phyloP scores from a whole-genome alignment of 2,888 invertebrate genomes.

The Eristalinus aeneus region DNA sequence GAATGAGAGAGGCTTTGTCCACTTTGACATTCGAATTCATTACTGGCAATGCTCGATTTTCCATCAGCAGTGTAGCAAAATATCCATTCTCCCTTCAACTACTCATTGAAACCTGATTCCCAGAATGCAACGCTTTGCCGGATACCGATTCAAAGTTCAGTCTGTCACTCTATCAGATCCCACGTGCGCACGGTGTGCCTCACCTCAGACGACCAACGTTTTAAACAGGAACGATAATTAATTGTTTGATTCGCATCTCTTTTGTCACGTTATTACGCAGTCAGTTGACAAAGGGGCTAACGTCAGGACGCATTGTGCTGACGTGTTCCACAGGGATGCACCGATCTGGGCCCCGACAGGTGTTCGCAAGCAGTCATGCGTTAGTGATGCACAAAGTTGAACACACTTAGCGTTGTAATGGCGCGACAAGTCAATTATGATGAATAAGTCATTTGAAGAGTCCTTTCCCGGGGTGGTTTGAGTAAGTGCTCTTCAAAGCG shows the following conservation, averaged over 20 bases:
- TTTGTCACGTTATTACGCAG: conserved; percentile 32
- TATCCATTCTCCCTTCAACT: too few species aligned
- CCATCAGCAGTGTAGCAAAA: too few species aligned
- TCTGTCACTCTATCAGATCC: not conserved
- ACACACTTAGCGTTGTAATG: conserved; percentile 26
- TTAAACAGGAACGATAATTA: not conserved
- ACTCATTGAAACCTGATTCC: too few species aligned
- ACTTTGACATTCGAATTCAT: too few species aligned
- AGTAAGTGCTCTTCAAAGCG: not conserved
- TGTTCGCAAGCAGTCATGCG: not conserved
- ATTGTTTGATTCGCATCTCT: conserved; percentile 33
- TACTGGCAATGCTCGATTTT: too few species aligned
- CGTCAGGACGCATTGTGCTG: not conserved
- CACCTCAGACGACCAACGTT: not conserved
- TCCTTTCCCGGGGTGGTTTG: not conserved
- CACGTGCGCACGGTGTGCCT: not conserved
- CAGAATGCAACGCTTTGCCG: too few species aligned
- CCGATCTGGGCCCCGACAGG: not conserved
- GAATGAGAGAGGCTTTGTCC: too few species aligned
- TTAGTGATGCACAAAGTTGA: not conserved
- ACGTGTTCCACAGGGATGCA: not conserved
- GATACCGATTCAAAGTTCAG: not conserved
- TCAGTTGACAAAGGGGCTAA: conserved; percentile 12
- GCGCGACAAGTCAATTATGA: conserved; percentile 20
- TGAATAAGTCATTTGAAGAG: conserved; percentile 7